Evolutionary conservation across 2,113 vertebrate genomes (phyloP).

Genomic region (Hemiscyllium ocellatum): DNA sequence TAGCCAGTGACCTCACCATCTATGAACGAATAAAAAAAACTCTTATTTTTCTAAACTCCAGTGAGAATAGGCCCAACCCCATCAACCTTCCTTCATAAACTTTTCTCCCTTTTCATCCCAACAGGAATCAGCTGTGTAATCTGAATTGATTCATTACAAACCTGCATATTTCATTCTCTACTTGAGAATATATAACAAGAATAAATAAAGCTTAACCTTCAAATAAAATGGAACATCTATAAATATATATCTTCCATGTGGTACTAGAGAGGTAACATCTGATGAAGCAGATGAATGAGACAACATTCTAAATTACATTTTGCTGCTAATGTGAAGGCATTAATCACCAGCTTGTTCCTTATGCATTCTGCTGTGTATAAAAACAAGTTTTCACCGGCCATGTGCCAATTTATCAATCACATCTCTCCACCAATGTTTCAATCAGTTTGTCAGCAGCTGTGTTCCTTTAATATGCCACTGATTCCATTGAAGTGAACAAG

Average conservation of each 20-base stretch:
- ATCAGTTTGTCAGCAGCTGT: not conserved
- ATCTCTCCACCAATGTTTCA: not conserved
- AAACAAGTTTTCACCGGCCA: not conserved
- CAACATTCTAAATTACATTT: not conserved
- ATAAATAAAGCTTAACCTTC: not conserved
- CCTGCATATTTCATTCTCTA: too few relatives aligned
- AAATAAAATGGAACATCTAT: not conserved
- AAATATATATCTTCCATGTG: not conserved
- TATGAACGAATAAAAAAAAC: too few relatives aligned
- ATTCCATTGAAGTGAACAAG: not conserved
- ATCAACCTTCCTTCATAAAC: not conserved
- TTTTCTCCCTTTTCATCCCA: not conserved
- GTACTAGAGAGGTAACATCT: not conserved
- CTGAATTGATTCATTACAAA: not conserved
- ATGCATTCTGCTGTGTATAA: not conserved
- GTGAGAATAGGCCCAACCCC: not conserved
- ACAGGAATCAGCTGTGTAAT: too few relatives aligned
- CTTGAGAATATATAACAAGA: not conserved
- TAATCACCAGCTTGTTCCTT: not conserved
- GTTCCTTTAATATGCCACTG: not conserved
- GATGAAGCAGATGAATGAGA: not conserved
- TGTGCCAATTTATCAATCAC: not conserved
- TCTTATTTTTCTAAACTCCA: too few relatives aligned
- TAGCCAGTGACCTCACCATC: too few relatives aligned
- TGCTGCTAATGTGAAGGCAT: not conserved